Evolutionary conservation across 2,113 vertebrate genomes (phyloP), one percentile per base, ranked within the genome.

Genomic region (Scomber scombrus): DNA sequence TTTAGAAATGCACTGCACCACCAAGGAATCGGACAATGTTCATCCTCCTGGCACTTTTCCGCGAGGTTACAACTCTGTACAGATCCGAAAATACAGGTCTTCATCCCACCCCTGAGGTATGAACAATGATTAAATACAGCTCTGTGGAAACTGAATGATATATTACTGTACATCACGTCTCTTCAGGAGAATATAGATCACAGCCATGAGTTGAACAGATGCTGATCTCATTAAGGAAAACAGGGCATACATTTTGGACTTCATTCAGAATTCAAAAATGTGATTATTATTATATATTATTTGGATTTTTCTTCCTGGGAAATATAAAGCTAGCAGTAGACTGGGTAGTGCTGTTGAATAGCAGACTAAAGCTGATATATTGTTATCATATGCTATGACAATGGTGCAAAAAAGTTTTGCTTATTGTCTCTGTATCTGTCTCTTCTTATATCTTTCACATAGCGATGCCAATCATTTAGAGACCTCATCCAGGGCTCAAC

Each of bases 31-130:
- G 72, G 52, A 78, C 80, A 1, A 84, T 85, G 31, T 86, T 93
- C 61, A 64, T 97, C 65, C 89, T 96, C 26, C 74, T 97, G 67
- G 95, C 95, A 4, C 80, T 98, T 65, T 97, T 96, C 86, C 90
- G 92, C 69, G 96, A 97, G 76, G 90, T 97, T 67, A 90, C 96
- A 16, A 55, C 78, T 29, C 75, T 95, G 4, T 95, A 96, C 21
- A 61, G 77, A 45, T 52, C 23, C 18, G 3, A 0, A 0, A 85
- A 92, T 15, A 5, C 51, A 0, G 70, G 0, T 40, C 81, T 93
- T 34, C 93, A 86, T n/a, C 96, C 94, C 6, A 95, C 56, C 19
- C 54, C 85, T 23, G 70, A 94, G 95, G 97, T 96, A 89, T 66
- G 75, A 63, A 9, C 2, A 57, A n/a, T 49, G 3, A 54, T 61